Evolutionary conservation across 1,140 invertebrate species (phyloP).

Genomic region (Ephestia elutella): DNA sequence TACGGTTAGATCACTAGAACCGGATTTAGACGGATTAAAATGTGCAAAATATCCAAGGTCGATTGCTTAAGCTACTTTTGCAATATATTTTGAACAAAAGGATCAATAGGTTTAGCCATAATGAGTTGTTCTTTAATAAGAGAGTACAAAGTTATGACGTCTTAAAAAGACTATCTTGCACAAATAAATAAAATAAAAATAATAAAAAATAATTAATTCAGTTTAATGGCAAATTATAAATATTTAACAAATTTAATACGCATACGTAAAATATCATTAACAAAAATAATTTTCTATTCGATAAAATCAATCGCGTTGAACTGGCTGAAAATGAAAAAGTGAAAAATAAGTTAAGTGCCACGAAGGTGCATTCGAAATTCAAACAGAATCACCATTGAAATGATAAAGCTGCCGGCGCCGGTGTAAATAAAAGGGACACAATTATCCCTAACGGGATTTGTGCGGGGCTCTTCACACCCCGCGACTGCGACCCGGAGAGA

Average conservation of each 20-base stretch:
- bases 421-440: conserved; percentile 50
- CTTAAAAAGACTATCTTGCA: too few species aligned
- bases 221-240: too few species aligned
- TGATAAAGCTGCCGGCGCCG: conserved; percentile 19
- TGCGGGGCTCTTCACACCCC: conserved; percentile 33
- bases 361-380: conserved; percentile 12
- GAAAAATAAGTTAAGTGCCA: not conserved
- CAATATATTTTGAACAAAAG: not conserved
- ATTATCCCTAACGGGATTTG: conserved; percentile 48
- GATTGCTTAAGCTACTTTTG: conserved; percentile 4
- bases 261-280: too few species aligned
- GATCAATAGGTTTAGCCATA: not conserved
- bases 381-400: conserved; percentile 17
- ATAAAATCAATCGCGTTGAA: not conserved
- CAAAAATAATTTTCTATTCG: too few species aligned
- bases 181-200: too few species aligned
- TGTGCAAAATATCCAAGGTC: conserved; percentile 14
- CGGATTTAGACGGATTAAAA: not conserved
- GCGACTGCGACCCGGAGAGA: conserved; percentile 26
- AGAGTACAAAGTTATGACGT: too few species aligned
- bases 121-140: too few species aligned
- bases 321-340: not conserved
- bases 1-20: not conserved
- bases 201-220: too few species aligned
- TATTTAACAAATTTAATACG: too few species aligned